Conservation (phyloP, 2,888 invertebrate genomes). For the Frankliniella intonsa region DNA sequence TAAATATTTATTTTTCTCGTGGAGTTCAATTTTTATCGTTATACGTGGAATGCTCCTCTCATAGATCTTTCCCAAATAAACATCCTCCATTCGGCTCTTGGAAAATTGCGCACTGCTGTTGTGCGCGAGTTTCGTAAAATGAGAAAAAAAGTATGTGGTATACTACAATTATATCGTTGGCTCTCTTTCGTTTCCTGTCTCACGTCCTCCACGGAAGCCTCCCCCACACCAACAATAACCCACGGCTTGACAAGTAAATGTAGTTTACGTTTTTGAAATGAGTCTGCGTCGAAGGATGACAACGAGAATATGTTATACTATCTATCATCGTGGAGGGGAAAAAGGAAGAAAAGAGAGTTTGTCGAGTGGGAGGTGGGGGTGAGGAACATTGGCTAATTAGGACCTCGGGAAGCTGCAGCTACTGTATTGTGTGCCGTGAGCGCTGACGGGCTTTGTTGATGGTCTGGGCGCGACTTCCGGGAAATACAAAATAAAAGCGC, state of each 20-base stretch:
- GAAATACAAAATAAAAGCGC: background rate
- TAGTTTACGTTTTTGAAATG: background rate
- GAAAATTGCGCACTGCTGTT: too few species aligned
- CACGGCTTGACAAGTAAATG: background rate
- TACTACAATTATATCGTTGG: too few species aligned
- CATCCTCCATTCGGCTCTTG: too few species aligned
- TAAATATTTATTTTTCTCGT: too few species aligned
- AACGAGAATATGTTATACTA: background rate
- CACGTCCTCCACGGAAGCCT: too few species aligned
- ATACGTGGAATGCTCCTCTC: too few species aligned
- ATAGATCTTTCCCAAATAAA: too few species aligned
- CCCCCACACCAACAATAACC: background rate
- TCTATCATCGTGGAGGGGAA: background rate
- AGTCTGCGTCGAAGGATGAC: background rate
- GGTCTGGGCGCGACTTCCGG: background rate
- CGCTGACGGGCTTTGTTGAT: background rate
- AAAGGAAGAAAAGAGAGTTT: background rate
- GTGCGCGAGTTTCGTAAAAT: too few species aligned
- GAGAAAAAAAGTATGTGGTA: too few species aligned
- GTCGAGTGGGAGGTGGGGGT: background rate
- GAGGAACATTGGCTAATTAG: constrained; percentile 12
- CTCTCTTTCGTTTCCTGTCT: too few species aligned
- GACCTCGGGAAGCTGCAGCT: background rate
- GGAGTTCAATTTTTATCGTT: too few species aligned
- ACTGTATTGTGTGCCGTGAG: background rate